Evolutionary conservation across 2,113 vertebrate genomes (phyloP).

Genomic region (Mirounga angustirostris): DNA sequence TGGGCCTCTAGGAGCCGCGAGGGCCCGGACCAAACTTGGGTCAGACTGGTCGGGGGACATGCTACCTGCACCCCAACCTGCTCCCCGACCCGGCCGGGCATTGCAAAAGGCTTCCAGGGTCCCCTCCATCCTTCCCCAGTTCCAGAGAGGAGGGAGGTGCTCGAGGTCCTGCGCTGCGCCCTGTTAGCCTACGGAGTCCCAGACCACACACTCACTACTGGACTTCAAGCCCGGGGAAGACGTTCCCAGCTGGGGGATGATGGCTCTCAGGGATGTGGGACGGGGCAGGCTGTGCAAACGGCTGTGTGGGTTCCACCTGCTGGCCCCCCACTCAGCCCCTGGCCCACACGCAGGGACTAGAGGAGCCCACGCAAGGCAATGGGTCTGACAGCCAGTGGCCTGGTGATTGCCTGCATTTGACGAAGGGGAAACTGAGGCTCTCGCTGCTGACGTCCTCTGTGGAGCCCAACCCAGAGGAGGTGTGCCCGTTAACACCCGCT

Average conservation of each 20-base stretch:
- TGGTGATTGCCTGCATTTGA: neutral
- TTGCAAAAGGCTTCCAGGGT: neutral
- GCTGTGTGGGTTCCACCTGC: neutral
- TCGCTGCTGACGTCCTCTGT: neutral
- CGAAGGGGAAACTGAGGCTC: no score
- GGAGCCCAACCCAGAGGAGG: neutral
- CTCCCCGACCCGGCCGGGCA: accelerated
- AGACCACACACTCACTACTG: no score
- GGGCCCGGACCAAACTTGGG: accelerated
- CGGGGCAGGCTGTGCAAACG: neutral
- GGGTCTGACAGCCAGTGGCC: neutral
- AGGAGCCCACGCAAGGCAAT: neutral
- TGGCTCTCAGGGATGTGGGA: neutral
- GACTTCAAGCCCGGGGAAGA: no score
- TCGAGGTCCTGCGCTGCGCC: accelerated
- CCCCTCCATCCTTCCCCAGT: neutral
- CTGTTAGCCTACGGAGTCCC: neutral
- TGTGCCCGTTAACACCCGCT: neutral
- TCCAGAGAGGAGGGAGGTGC: neutral
- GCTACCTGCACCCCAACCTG: neutral
- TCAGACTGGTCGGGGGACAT: neutral
- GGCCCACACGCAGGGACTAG: no score
- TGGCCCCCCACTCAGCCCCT: neutral
- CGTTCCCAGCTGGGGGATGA: neutral
- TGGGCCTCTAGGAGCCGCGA: no score